phyloP scores from a whole-genome alignment of 2,113 vertebrate species.

The Otis tarda region DNA sequence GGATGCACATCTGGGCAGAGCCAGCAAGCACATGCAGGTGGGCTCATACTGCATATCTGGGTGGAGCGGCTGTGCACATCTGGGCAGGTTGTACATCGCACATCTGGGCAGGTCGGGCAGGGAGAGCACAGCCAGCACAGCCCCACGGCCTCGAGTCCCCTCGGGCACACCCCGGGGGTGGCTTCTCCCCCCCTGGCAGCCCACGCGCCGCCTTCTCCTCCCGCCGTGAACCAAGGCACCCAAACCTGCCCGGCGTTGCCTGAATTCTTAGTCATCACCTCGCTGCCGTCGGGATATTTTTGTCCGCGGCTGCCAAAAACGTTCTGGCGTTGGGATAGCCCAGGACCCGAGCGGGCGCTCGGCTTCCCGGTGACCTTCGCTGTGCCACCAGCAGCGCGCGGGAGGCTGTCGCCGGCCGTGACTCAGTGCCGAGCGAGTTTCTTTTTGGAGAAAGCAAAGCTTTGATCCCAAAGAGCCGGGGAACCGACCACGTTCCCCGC shows the following conservation, averaged over 20 bases:
- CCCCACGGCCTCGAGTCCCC: background rate
- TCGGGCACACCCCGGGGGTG: background rate
- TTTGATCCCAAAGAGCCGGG: background rate
- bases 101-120: background rate
- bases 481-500: background rate
- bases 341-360: accelerated
- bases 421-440: background rate
- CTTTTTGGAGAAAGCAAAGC: background rate
- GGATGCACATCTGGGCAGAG: background rate
- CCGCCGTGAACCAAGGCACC: accelerated
- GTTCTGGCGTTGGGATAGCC: background rate
- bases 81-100: background rate
- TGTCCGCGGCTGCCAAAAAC: background rate
- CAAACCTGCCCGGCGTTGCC: background rate
- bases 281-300: background rate
- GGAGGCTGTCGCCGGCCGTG: background rate
- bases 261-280: background rate
- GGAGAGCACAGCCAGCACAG: background rate
- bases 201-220: accelerated
- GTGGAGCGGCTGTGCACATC: accelerated
- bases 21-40: too few relatives aligned
- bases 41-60: background rate
- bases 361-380: background rate
- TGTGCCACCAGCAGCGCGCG: background rate
- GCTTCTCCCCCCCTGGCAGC: accelerated